These are phyloP conservation scores for Catalaphyllia jardinei DNA, from an alignment of 64 coral and sea anemone species.

Conservation along the genomic window DNA sequence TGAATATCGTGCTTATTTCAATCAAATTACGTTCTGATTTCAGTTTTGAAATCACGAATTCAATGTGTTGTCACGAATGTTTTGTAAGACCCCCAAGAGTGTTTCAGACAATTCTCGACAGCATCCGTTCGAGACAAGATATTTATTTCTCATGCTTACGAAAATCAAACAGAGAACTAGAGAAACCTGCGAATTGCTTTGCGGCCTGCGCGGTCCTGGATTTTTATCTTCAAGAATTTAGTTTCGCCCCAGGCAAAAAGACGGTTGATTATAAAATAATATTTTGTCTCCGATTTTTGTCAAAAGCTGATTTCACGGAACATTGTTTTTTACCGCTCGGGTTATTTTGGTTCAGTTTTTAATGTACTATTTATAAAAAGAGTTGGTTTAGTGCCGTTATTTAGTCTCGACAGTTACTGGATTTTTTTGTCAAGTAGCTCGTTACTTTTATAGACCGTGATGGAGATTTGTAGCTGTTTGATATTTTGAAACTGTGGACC, in stretches of 20 bases:
- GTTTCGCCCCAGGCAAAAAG: conserved; percentile 14
- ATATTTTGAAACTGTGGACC: neutral
- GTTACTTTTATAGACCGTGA: neutral
- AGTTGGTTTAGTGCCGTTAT: neutral
- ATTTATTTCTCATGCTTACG: neutral
- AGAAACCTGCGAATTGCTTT: neutral
- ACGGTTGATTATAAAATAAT: neutral
- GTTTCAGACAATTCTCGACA: conserved; percentile 28
- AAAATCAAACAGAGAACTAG: neutral
- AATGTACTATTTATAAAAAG: neutral
- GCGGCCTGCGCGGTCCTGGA: neutral
- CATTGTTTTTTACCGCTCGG: neutral
- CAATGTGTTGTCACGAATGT: conserved; percentile 38
- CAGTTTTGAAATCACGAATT: conserved; percentile 28
- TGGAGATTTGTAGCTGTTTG: neutral
- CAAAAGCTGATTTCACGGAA: conserved; percentile 40
- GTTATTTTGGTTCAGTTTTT: neutral
- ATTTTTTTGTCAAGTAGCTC: neutral
- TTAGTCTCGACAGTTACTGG: neutral
- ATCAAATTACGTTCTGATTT: conserved; percentile 1
- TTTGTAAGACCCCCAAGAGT: conserved; percentile 17
- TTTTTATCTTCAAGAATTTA: conserved; percentile 22
- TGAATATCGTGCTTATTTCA: conserved; percentile 40
- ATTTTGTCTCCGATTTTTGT: conserved; percentile 26
- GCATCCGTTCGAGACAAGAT: conserved; percentile 43